A percentile compares a stretch with the other conserved stretches of the same genome.
Evolutionary conservation across 2,888 invertebrate species (phyloP).

Genomic region (Caenorhabditis sp.): DNA sequence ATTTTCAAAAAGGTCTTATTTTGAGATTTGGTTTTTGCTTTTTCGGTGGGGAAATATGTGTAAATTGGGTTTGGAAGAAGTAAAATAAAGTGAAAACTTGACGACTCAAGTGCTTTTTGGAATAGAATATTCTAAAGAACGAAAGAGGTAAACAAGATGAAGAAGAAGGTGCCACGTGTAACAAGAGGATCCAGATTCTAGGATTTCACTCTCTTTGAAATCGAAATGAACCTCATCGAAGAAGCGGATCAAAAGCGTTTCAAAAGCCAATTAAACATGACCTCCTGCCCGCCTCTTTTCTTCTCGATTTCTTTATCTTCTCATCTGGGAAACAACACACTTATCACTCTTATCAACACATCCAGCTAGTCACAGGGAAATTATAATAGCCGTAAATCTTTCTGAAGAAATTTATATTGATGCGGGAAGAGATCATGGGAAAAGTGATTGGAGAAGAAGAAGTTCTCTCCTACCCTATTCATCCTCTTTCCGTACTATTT

Average conservation of each 20-base stretch:
- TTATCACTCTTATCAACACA: conserved; percentile 42
- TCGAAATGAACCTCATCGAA: conserved; percentile 41
- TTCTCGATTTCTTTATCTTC: conserved; percentile 15
- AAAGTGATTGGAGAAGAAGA: neutral
- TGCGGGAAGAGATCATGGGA: neutral
- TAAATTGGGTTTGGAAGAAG: conserved; percentile 37
- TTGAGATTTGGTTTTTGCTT: conserved; percentile 37
- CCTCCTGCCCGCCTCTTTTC: conserved; percentile 19
- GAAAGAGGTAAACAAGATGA: conserved; percentile 29
- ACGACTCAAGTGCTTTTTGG: conserved; percentile 36
- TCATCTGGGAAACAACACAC: conserved; percentile 7
- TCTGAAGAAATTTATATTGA: neutral
- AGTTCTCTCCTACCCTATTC: neutral
- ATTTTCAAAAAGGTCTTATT: conserved; percentile 11
- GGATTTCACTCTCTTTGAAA: conserved; percentile 1
- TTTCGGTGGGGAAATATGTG: conserved; percentile 15
- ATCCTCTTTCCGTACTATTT: conserved; percentile 13
- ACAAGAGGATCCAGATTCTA: neutral
- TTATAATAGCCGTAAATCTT: conserved; percentile 40
- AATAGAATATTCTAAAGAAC: conserved; percentile 38
- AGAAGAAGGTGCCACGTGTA: conserved; percentile 1
- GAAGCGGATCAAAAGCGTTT: conserved; percentile 46
- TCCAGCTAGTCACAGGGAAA: conserved; percentile 6
- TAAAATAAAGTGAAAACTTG: conserved; percentile 32
- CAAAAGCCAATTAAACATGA: conserved; percentile 53